Conservation (phyloP, 1,140 invertebrate genomes). For the Chlorops oryzae region DNA sequence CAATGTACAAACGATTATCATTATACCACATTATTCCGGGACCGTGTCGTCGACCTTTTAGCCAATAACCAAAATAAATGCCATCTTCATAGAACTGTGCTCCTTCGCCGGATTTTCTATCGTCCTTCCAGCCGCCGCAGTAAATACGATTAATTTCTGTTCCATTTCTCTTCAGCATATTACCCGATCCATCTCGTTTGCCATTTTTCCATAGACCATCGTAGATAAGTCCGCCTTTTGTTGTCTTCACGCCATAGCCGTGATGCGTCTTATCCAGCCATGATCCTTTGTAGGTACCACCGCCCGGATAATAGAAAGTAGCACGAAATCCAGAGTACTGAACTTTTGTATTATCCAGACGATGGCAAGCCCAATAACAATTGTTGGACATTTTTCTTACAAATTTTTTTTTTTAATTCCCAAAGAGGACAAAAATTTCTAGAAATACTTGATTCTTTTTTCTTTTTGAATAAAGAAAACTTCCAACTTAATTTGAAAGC, state of each 20-base stretch:
- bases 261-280: conserved; percentile 30
- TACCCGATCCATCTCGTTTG: conserved; percentile 50
- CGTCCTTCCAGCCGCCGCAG: conserved; percentile 50
- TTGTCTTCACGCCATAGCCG: conserved; percentile 14
- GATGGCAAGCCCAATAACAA: background rate
- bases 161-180: conserved; percentile 28
- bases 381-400: conserved; percentile 1
- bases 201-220: conserved; percentile 53
- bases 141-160: conserved; percentile 41
- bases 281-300: conserved; percentile 31
- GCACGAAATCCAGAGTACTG: conserved; percentile 21
- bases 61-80: conserved; percentile 48
- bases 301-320: conserved; percentile 28
- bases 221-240: conserved; percentile 42
- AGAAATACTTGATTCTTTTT: no score
- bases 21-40: conserved; percentile 55
- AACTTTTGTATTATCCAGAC: background rate
- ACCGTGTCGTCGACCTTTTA: conserved; percentile 51
- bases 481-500: no score
- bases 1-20: conserved; percentile 52
- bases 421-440: no score
- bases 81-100: conserved; percentile 39
- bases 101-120: conserved; percentile 50
- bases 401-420: no score
- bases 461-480: no score